Evolutionary conservation across 1,140 invertebrate species (phyloP), one percentile per base, ranked within the genome.

Genomic region (Leptinotarsa defecta): DNA sequence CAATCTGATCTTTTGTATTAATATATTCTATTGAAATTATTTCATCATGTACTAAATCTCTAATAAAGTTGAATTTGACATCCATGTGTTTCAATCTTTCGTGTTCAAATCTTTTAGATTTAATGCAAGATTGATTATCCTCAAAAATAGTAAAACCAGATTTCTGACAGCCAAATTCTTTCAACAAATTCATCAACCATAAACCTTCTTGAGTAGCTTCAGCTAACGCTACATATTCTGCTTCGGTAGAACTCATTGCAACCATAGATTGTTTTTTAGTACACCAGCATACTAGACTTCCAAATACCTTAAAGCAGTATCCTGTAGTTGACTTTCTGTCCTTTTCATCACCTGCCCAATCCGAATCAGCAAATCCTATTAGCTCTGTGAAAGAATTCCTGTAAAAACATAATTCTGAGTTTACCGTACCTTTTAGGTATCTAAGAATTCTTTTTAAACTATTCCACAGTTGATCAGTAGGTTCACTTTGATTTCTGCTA

Each of bases 211-310:
- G 76, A 6, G 78, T 77, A 27, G 64, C 61, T 24, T 81, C 80
- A n/a, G 81, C 77, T 27, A 83, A 22, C 1, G 81, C 80, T 13
- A 79, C 62, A 76, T 83, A 83, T 57, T 84, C 81, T 0, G 81
- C 82, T 70, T 65, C 69, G 43, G 74, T 76, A 11, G 78, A 80
- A 20, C 73, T 69, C 74, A 81, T 84, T 57, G 80, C 81, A 43
- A 74, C 8, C 80, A 3, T 13, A 19, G 3, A 27, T 48, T 70
- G 68, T 85, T 83, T 68, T 68, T 65, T 74, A 70, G 80, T 75
- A 82, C 82, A 83, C 83, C 84, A 86, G 72, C 75, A 83, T 73
- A 85, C 81, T 73, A 79, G 49, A 76, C 83, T 86, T 17, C 77
- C 78, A 78, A 62, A 76, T 3, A 78, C 62, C 70, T 71, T 73